These are phyloP conservation scores for Odontamblyopus lacepedii DNA, from an alignment of 2,797 vertebrate species.

Conservation along the genomic window DNA sequence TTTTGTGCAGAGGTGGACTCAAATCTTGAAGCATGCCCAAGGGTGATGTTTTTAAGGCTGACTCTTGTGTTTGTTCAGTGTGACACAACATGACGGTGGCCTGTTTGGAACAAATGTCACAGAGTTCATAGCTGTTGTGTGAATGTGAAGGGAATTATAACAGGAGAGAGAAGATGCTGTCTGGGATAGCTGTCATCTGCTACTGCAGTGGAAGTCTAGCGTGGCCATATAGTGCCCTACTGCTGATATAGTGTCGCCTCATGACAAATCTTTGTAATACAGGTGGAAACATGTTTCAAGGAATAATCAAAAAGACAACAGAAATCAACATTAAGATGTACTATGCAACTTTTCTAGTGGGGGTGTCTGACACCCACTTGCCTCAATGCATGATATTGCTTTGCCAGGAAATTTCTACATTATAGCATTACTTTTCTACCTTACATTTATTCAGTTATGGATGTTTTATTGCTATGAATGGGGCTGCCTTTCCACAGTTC, in stretches of 20 bases:
- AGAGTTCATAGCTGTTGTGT: background rate
- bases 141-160: constrained; percentile 10
- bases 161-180: background rate
- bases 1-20: constrained; percentile 39
- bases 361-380: background rate
- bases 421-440: background rate
- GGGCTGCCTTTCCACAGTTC: background rate
- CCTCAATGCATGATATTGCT: background rate
- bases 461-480: too few relatives aligned
- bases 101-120: constrained; percentile 7
- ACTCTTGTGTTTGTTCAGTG: constrained; percentile 15
- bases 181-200: background rate
- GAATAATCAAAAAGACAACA: background rate
- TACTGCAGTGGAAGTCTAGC: background rate
- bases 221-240: background rate
- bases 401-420: background rate
- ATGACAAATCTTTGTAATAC: background rate
- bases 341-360: too few relatives aligned
- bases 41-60: constrained; percentile 18
- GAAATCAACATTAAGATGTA: background rate
- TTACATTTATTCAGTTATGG: too few relatives aligned
- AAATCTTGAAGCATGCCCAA: constrained; percentile 20
- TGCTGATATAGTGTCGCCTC: background rate
- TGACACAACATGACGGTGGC: constrained; percentile 1
- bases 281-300: background rate